A percentile compares a stretch with the other conserved stretches of the same genome.
These are phyloP conservation scores for Hirudinaria manillensis DNA, from an alignment of 2,888 invertebrate genomes.

Conservation along the genomic window DNA sequence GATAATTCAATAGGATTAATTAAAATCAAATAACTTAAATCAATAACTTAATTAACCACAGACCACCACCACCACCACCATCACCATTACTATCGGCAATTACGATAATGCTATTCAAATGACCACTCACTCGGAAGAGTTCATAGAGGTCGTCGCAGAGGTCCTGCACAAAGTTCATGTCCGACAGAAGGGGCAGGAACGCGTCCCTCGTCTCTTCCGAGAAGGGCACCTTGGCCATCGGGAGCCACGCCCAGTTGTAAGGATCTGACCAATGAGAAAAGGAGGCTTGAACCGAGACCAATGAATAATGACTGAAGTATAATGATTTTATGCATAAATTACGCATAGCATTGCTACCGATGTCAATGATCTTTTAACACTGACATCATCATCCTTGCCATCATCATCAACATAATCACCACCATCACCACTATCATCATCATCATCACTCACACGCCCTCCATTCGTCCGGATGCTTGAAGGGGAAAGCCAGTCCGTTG, in stretches of 20 bases:
- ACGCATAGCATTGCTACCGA: not conserved
- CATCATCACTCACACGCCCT: conserved; percentile 74
- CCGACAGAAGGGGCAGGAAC: conserved; percentile 83
- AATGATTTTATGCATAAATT: not conserved
- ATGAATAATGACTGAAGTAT: too few species aligned
- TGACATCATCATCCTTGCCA: too few species aligned
- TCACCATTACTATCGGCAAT: too few species aligned
- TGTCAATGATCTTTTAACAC: too few species aligned
- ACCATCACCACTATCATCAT: too few species aligned
- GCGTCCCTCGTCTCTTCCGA: conserved; percentile 83
- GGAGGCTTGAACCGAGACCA: not conserved
- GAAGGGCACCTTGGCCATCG: conserved; percentile 92
- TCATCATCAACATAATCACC: too few species aligned
- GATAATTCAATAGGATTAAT: not conserved
- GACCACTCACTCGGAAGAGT: conserved; percentile 74
- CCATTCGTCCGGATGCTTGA: conserved; percentile 99
- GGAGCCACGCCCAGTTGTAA: conserved; percentile 99
- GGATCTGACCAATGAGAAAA: conserved; percentile 62
- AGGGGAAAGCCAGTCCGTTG: conserved; percentile 97
- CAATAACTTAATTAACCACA: not conserved
- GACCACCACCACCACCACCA: too few species aligned
- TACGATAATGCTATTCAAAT: too few species aligned
- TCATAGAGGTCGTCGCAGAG: conserved; percentile 75
- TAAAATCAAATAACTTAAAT: not conserved
- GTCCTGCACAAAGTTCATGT: conserved; percentile 96